Evolutionary conservation across 1,140 invertebrate genomes (phyloP), one percentile per base, ranked within the genome.

Genomic region (honey bee (Apis mellifera)): DNA sequence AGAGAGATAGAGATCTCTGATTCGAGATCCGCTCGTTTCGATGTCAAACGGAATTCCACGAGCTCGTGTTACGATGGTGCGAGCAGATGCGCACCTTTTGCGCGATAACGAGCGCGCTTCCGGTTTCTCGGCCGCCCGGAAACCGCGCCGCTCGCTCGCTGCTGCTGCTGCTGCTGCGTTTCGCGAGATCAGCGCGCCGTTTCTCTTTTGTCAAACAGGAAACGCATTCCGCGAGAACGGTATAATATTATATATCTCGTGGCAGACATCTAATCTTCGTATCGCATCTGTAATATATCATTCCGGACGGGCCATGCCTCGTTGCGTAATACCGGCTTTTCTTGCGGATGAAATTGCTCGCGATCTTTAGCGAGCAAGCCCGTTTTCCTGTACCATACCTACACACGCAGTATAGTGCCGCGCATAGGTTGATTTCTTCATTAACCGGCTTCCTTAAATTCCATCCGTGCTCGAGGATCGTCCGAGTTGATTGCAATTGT

Each of bases 261-360:
- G 57, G 4, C 55, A 57, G 65, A 64, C 74, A 78, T 78, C 81
- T 82, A 82, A 77, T 82, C 81, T 82, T 68, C 72, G 81, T 77
- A 82, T 82, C 81, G 66, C 81, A 82, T 77, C 81, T 70, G n/a
- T 64, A 64, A 82, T 82, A 68, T 82, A 82, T 82, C 81, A 82
- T 82, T 77, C 66, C 57, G 57, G 81, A 55, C 75, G 66, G 81
- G 4, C 57, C 64, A 32, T 64, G 55, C 57, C 23, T 54, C 48
- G 74, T 82, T 77, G 74, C 81, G 75, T 77, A 82, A 82, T 70
- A 78, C 81, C 81, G 74, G 75, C 57, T 82, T 82, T 42, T 82
- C 81, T 82, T 78, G 79, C 79, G 72, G 76, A 82, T 82, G 79
- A 52, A 82, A 82, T 82, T 82, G 79, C 79, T 76, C 79, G 79